phyloP scores from a whole-genome alignment of 2,797 vertebrate genomes.

The Coendou prehensilis region DNA sequence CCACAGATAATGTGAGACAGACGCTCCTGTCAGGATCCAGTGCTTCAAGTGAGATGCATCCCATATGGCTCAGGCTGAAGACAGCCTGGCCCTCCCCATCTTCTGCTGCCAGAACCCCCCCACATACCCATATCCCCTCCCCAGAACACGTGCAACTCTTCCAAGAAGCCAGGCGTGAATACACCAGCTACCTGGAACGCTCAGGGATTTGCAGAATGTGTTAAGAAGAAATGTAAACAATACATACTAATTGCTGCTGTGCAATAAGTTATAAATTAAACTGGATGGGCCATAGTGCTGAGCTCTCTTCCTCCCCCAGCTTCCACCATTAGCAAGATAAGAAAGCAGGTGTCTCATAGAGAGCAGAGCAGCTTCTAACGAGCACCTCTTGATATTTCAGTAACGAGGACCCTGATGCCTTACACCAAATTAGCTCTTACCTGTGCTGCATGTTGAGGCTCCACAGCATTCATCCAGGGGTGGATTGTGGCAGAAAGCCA shows the following conservation, averaged over 20 bases:
- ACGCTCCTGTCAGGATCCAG: slow-evolving; percentile 13
- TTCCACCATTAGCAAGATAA: neutral
- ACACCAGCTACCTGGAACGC: slow-evolving; percentile 65
- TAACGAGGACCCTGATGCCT: neutral
- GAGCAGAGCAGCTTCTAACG: neutral
- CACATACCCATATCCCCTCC: neutral
- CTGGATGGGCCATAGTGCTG: neutral
- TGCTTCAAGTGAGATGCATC: neutral
- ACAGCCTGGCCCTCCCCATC: neutral
- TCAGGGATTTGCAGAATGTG: slow-evolving; percentile 56
- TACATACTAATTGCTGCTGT: slow-evolving; percentile 71
- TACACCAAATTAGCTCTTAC: neutral
- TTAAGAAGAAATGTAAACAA: slow-evolving; percentile 72
- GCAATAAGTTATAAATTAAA: slow-evolving; percentile 73
- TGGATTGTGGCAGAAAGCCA: rapidly evolving
- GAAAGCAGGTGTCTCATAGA: neutral
- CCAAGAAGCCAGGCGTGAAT: neutral
- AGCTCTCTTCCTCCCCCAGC: neutral
- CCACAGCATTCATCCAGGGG: rapidly evolving
- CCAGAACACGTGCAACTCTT: neutral
- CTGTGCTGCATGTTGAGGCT: neutral
- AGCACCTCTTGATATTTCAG: neutral
- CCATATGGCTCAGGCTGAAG: slow-evolving; percentile 59
- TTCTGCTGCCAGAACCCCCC: neutral
- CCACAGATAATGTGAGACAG: neutral